Percentiles rank a stretch among this genome's conserved stretches.
These are phyloP conservation scores for Erythrocercus mccallii DNA, from an alignment of 2,113 vertebrate genomes.

Conservation along the genomic window DNA sequence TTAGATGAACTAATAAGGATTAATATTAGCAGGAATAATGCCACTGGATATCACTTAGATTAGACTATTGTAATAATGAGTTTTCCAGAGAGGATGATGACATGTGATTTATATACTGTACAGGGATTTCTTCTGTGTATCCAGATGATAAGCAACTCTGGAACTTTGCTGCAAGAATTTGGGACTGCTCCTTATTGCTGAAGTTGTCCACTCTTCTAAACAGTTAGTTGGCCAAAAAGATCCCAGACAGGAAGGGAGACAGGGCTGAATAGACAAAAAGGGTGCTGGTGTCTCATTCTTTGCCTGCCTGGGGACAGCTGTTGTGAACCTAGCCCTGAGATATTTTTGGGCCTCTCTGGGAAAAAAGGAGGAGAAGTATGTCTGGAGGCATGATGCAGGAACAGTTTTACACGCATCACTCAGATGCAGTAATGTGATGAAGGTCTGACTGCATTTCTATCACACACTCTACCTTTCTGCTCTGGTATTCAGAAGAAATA, in stretches of 20 bases:
- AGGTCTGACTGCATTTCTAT: neutral
- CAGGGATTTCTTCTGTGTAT: neutral
- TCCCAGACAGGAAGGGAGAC: neutral
- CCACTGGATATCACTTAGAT: constrained; percentile 7
- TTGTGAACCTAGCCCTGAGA: neutral
- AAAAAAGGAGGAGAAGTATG: neutral
- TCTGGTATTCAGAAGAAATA: neutral
- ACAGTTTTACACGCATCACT: neutral
- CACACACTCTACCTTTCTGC: neutral
- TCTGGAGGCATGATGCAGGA: neutral
- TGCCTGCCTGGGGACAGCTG: neutral
- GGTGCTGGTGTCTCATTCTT: neutral
- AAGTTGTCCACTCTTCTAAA: neutral
- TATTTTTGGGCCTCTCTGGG: neutral
- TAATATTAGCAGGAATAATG: constrained; percentile 10
- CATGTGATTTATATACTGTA: neutral
- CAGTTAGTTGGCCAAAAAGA: neutral
- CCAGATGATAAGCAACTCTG: neutral
- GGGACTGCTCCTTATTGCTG: neutral
- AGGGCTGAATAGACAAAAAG: neutral
- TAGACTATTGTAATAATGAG: constrained; percentile 29
- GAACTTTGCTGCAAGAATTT: neutral
- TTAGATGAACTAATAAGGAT: constrained; percentile 4
- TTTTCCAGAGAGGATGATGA: constrained; percentile 10
- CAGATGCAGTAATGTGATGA: neutral